Evolutionary conservation across 2,888 invertebrate species (phyloP).

Genomic region (Acronicta alni): DNA sequence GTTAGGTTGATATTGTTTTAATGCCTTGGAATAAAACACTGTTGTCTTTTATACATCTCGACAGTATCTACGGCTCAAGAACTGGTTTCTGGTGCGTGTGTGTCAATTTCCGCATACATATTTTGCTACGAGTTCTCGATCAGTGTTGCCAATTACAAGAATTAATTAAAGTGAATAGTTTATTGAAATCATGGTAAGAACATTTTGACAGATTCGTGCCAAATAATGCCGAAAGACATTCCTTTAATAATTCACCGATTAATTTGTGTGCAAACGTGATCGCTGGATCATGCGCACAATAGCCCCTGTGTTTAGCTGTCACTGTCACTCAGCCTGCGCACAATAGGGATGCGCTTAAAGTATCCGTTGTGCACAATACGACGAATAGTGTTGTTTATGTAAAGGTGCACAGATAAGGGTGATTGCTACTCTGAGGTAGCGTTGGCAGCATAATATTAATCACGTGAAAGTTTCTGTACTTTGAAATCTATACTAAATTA

Average conservation of each 20-base stretch:
- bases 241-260: conserved; percentile 50
- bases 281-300: conserved; percentile 61
- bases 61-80: not conserved
- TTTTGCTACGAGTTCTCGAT: too few species aligned
- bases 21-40: conserved; percentile 11
- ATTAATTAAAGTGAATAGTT: too few species aligned
- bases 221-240: conserved; percentile 22
- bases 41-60: conserved; percentile 2
- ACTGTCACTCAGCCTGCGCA: conserved; percentile 69
- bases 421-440: conserved; percentile 72
- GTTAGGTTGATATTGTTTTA: conserved; percentile 37
- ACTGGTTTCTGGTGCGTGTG: not conserved
- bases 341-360: conserved; percentile 76
- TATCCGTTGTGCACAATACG: conserved; percentile 70
- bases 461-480: not conserved
- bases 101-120: too few species aligned
- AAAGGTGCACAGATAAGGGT: conserved; percentile 74
- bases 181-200: not conserved
- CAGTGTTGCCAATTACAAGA: too few species aligned
- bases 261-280: conserved; percentile 50
- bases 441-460: conserved; percentile 64
- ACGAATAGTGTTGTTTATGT: conserved; percentile 60
- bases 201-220: not conserved
- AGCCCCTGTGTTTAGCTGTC: conserved; percentile 74
- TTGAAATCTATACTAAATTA: too few species aligned